Base-by-base conservation (phyloP, 64 coral and sea anemone species). In the Porites australiensis region DNA sequence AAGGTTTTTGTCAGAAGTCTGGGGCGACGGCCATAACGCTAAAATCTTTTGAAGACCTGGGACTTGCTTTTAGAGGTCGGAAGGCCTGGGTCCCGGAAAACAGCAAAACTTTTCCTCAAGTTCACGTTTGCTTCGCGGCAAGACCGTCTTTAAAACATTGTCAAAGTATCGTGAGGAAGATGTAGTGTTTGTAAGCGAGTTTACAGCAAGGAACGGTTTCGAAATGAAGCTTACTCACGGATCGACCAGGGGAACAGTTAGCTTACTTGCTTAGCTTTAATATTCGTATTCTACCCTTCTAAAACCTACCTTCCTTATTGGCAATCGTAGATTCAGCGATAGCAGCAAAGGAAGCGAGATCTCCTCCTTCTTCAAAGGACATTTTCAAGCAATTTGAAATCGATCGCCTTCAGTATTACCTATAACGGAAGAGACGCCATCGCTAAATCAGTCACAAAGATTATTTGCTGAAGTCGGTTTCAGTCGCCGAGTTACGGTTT, bases 11-110 rank as follows among this genome's bases (percentile, higher is more conserved):
- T 84, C 13, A 98, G 95, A 98, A 93, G 95, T 98, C 92, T 98
- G 95, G 95, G 95, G 75, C 95, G 91, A 98, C 87, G 51, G 86
- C 79, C 50, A 94, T 94, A 87, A 79, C 18, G 58, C 69, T 73
- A 51, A 72, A 94, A 18, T 94, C 74, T 69, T 84, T 84, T 84
- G 81, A 84, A 93, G 94, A 98, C 95, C 95, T 98, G 95, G 95
- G 95, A 94, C 88, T 89, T 92, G 84, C 86, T 91, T 78, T 77
- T 75, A 82, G 80, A 85, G 89, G 27, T 37, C 27, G 27, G 92
- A 90, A 98, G 94, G 95, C 88, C 95, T 98, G 95, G 95, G 95
- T 91, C 90, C 95, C 92, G 95, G 92, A 98, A 91, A 87, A 82
- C 86, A 83, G 89, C 87, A 54, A 83, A 77, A 49, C 58, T 89